Base-by-base conservation (phyloP, 1,140 invertebrate genomes). In the Aphis gossypii region DNA sequence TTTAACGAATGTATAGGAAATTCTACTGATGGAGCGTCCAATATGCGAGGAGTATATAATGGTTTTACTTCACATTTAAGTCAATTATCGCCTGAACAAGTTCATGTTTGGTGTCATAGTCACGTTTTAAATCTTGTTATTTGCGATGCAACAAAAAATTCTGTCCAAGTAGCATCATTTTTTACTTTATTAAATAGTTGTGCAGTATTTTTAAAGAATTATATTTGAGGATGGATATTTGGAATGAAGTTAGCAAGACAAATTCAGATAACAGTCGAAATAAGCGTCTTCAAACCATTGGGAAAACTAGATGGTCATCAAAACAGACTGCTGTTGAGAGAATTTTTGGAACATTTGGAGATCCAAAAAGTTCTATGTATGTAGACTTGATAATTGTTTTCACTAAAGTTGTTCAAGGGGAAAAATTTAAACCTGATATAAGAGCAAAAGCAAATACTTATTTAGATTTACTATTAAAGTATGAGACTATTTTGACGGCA, bases 141-240 rank as follows among this genome's bases (percentile, higher is more conserved):
- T 84, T 84, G 41, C 41, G 23, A 84, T 84, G 41, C 83, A 84
- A 84, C 83, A 44, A 84, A 44, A 84, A 84, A 84, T 84, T 41
- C 41, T 84, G 83, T 89, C 30, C 30, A 89, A 89, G 48, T 54
- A 89, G 30, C 35, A 89, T 89, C 87, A 51, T 89, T 89, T 35
- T 89, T 89, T 89, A 54, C 46, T 89, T 89, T 89, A 89, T 54
- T 89, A 48, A 89, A 89, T 89, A 54, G 87, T 54, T 54, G 87
- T 89, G 48, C 48, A 3, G 87, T 89, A 89, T 89, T 89, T 89
- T 51, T 89, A 89, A 54, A 89, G 48, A 89, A 54, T 89, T 48
- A n/a, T 89, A 89, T 54, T 51, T 51, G 35, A 89, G 48, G 30
- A 89, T 89, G n/a, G 87, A 89, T 54, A 89, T 89, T 89, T 89